Evolutionary conservation across 2,797 vertebrate species (phyloP), one percentile per base, ranked within the genome.

Genomic region (Intellagama lesueurii): DNA sequence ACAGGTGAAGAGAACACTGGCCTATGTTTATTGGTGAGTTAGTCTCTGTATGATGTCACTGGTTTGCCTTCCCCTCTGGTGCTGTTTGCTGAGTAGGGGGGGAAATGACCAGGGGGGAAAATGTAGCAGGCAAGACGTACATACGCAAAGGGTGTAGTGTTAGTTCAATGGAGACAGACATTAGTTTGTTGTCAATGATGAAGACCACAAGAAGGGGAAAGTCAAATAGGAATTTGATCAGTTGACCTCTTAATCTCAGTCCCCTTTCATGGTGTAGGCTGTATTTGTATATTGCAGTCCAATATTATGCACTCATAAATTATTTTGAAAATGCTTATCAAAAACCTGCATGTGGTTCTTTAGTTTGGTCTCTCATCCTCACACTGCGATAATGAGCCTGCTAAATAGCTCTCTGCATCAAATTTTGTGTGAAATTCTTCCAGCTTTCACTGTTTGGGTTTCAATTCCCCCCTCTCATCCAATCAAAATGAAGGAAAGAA

Each of bases 301-400:
- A 75, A 60, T 82, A 24, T 32, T 49, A 49, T 26, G 26, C 60
- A 89, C 73, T 87, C 16, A 66, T 81, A n/a, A 60, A 87, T 32
- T 52, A 47, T 70, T 49, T 70, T n/a, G 32, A 73, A 35, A 60
- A 64, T 44, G 26, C 40, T 77, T 77, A 83, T 83, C 26, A 68
- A 52, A 83, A 68, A 83, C 81, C 92, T 93, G 94, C 94, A 85
- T 91, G 92, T 89, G 87, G 78, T 91, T 88, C 60, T 35, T 92
- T 94, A 76, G 87, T 92, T 96, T 96, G 92, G 90, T 90, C 1
- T 85, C 77, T 94, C 95, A 95, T 94, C 73, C 85, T 93, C 95
- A 93, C 9, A 87, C 93, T 95, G 94, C 92, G 96, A 96, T 96
- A 96, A 96, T 91, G 91, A 95, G 87, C 91, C 91, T 93, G 81